Evolutionary conservation across 1,140 invertebrate species (phyloP), one percentile per base, ranked within the genome.

Genomic region (Drosophila baimaii): DNA sequence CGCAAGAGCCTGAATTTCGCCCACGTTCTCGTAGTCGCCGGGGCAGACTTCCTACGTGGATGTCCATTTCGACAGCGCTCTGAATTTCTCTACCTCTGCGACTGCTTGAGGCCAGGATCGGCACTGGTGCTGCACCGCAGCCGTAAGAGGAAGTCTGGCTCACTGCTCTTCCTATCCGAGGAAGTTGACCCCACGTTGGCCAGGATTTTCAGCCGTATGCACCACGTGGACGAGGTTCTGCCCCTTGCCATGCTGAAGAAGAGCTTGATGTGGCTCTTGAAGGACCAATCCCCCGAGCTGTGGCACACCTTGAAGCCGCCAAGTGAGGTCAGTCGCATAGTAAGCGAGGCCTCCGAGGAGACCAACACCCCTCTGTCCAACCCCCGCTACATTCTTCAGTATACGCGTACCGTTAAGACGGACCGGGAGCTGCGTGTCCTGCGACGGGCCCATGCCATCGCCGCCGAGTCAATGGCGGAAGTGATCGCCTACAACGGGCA

Each of bases 41-140:
- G 81, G 1, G 55, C 65, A 0, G 39, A 68, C 1, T 27, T 19
- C 3, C 13, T 25, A 2, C 9, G 17, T 0, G 59, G 58, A 9
- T 25, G 19, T n/a, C 52, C 47, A 0, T 68, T 82, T 7, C 35
- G 39, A 0, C 81, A 84, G 19, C 41, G 27, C 7, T 52, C 65
- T 3, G 66, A 84, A 12, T 80, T 84, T 10, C 58, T 63, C 4
- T 79, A 84, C n/a, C 55, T 84, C 2, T 84, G 81, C 46, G 66
- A 84, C 21, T 84, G 81, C 25, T 41, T 68, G 19, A 10, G 69
- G 19, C 66, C 81, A 8, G 72, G 63, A 7, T 39, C 66, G 9
- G 43, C 70, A 13, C 23, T 83, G 3, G 21, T 83, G 8, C 10
- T 83, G 8, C 8, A 76, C n/a, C 71, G 58, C 7, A 83, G 55